Evolutionary conservation across 2,797 vertebrate species (phyloP).

Genomic region (Fundulus diaphanus): DNA sequence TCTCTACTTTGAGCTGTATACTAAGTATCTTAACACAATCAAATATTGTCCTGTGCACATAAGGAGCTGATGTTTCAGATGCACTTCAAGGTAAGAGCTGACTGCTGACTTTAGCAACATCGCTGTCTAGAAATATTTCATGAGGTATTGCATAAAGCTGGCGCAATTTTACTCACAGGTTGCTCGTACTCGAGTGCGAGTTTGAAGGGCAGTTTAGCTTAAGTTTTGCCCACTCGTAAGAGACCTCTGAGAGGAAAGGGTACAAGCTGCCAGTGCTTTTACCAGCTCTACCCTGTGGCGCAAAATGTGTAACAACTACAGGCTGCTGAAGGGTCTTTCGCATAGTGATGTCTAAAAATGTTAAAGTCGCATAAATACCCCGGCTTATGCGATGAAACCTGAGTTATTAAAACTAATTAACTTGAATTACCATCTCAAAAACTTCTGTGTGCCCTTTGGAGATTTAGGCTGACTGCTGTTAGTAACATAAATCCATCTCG

Average conservation of each 20-base stretch:
- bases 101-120: constrained; percentile 38
- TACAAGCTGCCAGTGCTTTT: constrained; percentile 64
- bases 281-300: constrained; percentile 56
- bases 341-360: constrained; percentile 55
- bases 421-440: constrained; percentile 78
- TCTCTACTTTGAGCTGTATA: constrained; percentile 33
- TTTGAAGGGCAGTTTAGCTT: constrained; percentile 72
- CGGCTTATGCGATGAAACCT: constrained; percentile 43
- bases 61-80: constrained; percentile 10
- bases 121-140: constrained; percentile 31
- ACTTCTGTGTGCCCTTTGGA: constrained; percentile 68
- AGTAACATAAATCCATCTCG: constrained; percentile 77
- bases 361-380: constrained; percentile 61
- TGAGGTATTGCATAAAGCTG: constrained; percentile 48
- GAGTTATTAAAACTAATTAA: constrained; percentile 79
- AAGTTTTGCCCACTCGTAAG: constrained; percentile 62
- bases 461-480: constrained; percentile 74
- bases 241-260: constrained; percentile 63
- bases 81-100: constrained; percentile 15
- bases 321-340: constrained; percentile 56
- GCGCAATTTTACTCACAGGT: constrained; percentile 65
- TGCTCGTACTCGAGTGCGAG: constrained; percentile 49
- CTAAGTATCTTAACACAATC: constrained; percentile 17
- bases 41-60: constrained; percentile 17
- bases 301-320: constrained; percentile 68